phyloP scores from a whole-genome alignment of 2,113 vertebrate genomes.

The Eurystomus gularis region DNA sequence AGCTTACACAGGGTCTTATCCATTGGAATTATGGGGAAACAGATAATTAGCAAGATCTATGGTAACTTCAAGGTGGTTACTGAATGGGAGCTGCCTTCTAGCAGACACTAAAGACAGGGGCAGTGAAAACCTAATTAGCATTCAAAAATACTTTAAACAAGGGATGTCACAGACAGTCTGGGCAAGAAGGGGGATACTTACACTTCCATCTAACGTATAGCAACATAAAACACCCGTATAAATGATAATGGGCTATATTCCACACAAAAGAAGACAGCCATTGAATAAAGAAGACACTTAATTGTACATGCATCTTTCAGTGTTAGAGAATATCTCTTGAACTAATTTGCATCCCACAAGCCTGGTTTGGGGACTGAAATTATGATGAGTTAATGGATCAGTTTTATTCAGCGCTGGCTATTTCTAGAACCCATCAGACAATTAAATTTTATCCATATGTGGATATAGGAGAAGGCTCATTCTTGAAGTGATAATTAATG shows the following conservation, averaged over 20 bases:
- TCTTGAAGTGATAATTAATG: neutral
- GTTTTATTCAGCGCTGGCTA: neutral
- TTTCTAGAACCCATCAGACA: neutral
- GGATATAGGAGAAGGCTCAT: neutral
- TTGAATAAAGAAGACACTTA: neutral
- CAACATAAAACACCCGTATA: slow-evolving; percentile 11
- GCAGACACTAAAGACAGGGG: neutral
- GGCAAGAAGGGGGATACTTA: neutral
- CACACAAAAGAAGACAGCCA: neutral
- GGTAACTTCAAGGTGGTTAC: slow-evolving; percentile 33
- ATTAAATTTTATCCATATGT: neutral
- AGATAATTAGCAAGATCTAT: slow-evolving; percentile 50
- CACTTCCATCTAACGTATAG: neutral
- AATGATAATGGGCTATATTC: neutral
- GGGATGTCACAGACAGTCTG: neutral
- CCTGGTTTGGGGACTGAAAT: neutral
- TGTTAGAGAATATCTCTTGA: neutral
- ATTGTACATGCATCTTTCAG: neutral
- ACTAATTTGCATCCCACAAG: neutral
- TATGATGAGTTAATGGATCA: neutral
- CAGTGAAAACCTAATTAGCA: slow-evolving; percentile 31
- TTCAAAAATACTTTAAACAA: slow-evolving; percentile 24
- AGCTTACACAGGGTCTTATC: neutral
- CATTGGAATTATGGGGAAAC: slow-evolving; percentile 25
- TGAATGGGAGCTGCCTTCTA: slow-evolving; percentile 2